phyloP scores from a whole-genome alignment of 2,888 invertebrate species.

The Latheticus oryzae region DNA sequence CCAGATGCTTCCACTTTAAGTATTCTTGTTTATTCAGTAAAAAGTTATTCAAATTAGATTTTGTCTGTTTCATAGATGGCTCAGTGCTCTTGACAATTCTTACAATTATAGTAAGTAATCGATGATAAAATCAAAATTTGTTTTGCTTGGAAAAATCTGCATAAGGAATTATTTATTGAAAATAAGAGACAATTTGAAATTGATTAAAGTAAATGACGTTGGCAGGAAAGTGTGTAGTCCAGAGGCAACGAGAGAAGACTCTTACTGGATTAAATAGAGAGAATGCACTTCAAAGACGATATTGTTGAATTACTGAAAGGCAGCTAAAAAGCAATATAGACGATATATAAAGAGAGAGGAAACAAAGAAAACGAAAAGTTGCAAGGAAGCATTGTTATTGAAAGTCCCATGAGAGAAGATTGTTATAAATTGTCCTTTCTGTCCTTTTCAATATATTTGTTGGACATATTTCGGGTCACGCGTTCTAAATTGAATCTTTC shows the following conservation, averaged over 20 bases:
- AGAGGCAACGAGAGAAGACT: conserved; percentile 12
- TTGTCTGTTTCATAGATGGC: conserved; percentile 5
- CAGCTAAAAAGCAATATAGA: conserved; percentile 57
- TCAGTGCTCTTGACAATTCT: background rate
- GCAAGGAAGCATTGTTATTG: conserved; percentile 58
- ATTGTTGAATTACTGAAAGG: conserved; percentile 55
- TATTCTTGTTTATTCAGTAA: conserved; percentile 17
- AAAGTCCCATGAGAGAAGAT: conserved; percentile 55
- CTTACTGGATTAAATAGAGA: conserved; percentile 46
- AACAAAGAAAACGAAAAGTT: conserved; percentile 55
- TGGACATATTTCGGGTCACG: conserved; percentile 57
- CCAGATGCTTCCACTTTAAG: conserved; percentile 26
- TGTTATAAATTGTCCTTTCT: conserved; percentile 59
- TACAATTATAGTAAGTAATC: conserved; percentile 1
- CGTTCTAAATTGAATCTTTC: conserved; percentile 52
- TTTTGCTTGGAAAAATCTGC: conserved; percentile 22
- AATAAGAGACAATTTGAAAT: conserved; percentile 8
- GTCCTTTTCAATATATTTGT: conserved; percentile 57
- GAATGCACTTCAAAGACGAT: conserved; percentile 51
- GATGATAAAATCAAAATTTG: conserved; percentile 30
- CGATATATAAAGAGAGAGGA: conserved; percentile 51
- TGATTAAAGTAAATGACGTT: conserved; percentile 23
- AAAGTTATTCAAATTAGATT: conserved; percentile 23
- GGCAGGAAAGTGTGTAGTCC: conserved; percentile 15
- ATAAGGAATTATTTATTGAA: too few relatives aligned